Base-by-base conservation (phyloP, 1,140 invertebrate species). In the Neotoxoptera formosana region DNA sequence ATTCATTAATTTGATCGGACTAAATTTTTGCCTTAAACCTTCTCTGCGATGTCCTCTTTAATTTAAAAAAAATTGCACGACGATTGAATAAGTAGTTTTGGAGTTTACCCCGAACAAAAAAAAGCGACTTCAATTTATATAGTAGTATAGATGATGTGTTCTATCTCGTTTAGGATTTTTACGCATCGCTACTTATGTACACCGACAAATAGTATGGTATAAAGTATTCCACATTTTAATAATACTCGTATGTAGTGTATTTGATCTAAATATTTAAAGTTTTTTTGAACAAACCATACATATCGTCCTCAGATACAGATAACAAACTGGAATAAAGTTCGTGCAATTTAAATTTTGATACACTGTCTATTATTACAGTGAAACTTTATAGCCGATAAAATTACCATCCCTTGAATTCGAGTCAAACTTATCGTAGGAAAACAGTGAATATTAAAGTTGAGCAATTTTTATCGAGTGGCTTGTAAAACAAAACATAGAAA, bases 341-440 rank as follows among this genome's bases (percentile, higher is more conserved):
- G 30, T 41, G 41, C 41, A 86, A 86, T 86, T 86, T 41, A 86
- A 86, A 86, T 86, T 41, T 86, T 45, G 36, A 86, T 41, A 45
- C 41, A 14, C 23, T 86, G 23, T 45, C 36, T 45, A 41, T 86
- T 45, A 86, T 86, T 86, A 86, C 21, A 14, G 41, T 30, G 36
- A 47, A 86, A 86, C 83, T 86, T 86, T 41, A 41, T 23, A 41
- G 21, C 36, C 7, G 81, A 83, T 83, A 83, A 83, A 83, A 83
- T 83, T 83, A 41, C 81, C 36, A 83, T 83, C 0, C 9, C 8
- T 81, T 20, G 34, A 83, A 83, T 21, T 83, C 23, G 81, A 83
- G 2, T 83, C 21, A 41, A 83, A 83, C 81, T 83, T 23, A 83
- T 41, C 36, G 4, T 23, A 3, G 81, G 41, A 7, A 41, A 83